Evolutionary conservation across 2,797 vertebrate genomes (phyloP).

Genomic region (Natrix natrix): DNA sequence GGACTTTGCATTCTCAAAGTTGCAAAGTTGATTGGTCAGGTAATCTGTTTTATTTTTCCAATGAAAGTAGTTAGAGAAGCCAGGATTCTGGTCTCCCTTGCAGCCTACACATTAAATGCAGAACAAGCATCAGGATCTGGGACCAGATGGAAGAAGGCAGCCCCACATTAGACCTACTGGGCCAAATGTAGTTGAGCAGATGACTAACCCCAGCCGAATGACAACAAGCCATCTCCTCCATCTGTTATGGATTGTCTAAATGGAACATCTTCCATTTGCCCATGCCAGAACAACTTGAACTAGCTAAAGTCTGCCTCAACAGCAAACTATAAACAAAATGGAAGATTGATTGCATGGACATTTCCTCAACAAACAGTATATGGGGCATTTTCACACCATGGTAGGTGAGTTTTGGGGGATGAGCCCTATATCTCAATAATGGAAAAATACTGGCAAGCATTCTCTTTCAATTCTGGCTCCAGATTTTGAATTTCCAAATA

Average conservation of each 20-base stretch:
- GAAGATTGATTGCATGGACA: neutral
- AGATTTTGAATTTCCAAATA: neutral
- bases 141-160: neutral
- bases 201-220: neutral
- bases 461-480: neutral
- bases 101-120: neutral
- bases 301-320: neutral
- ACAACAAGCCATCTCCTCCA: neutral
- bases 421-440: neutral
- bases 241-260: neutral
- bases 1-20: neutral
- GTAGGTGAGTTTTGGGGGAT: neutral
- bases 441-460: neutral
- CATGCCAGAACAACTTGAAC: neutral
- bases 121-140: neutral
- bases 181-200: neutral
- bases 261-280: neutral
- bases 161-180: neutral
- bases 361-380: neutral
- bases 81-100: neutral
- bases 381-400: neutral
- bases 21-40: neutral
- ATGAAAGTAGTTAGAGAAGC: neutral
- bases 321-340: neutral
- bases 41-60: neutral